Conservation (phyloP, 2,888 invertebrate species). For the Apotomis betuletana region DNA sequence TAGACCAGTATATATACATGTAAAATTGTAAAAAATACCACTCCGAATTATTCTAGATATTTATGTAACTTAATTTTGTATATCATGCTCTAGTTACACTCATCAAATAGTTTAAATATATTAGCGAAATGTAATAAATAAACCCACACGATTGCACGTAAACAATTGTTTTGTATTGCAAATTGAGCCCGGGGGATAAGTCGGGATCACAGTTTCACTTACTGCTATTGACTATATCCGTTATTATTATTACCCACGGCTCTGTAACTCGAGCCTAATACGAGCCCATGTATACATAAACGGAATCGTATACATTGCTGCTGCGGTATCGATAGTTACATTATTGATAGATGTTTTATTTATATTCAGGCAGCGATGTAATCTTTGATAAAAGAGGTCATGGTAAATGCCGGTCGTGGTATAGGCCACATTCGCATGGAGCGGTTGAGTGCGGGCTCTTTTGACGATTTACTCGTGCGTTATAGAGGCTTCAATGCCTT, state of each 20-base stretch:
- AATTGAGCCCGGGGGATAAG: conserved; percentile 17
- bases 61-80: no score
- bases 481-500: conserved; percentile 17
- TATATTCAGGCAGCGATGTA: background rate
- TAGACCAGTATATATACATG: no score
- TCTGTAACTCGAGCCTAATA: conserved; percentile 8
- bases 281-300: background rate
- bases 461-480: conserved; percentile 28
- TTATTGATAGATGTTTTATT: background rate
- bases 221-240: conserved; percentile 34
- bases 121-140: no score
- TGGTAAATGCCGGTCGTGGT: background rate
- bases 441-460: conserved; percentile 20
- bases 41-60: no score
- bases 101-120: no score
- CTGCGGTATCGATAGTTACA: background rate
- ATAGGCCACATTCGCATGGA: background rate
- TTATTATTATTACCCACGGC: conserved; percentile 31
- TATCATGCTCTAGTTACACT: no score
- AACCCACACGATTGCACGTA: conserved; percentile 1
- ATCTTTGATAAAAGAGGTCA: background rate
- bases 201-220: conserved; percentile 32
- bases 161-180: conserved; percentile 2
- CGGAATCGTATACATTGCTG: conserved; percentile 4
- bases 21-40: no score